phyloP scores from a whole-genome alignment of 2,797 vertebrate genomes.

The Chaetodon trifasciatus region DNA sequence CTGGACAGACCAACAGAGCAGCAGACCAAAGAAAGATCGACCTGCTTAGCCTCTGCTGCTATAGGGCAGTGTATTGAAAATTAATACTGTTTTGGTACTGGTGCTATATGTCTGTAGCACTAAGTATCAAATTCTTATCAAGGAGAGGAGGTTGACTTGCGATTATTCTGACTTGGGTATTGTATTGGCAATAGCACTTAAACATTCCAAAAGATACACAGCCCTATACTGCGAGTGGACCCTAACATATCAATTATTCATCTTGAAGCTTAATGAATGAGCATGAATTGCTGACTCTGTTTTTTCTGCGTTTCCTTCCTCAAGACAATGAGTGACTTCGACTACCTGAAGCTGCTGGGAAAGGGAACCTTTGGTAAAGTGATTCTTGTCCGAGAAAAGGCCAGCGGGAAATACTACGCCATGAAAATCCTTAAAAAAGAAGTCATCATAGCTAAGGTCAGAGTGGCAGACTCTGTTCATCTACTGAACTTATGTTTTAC shows the following conservation, averaged over 20 bases:
- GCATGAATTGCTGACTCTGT: neutral
- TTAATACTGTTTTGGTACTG: neutral
- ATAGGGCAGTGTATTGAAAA: neutral
- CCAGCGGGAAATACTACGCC: conserved; percentile 98
- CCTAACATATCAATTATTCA: neutral
- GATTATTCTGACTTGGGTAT: neutral
- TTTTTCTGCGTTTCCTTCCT: conserved; percentile 27
- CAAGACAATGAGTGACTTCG: conserved; percentile 99
- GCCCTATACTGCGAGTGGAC: no score
- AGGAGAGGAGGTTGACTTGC: neutral
- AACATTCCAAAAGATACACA: neutral
- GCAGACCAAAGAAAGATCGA: neutral
- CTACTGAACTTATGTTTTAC: neutral
- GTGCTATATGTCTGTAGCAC: no score
- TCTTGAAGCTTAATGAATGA: neutral
- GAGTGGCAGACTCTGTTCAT: neutral
- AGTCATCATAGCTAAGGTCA: conserved; percentile 98
- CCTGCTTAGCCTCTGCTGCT: neutral
- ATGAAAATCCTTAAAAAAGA: conserved; percentile 99
- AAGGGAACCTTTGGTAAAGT: conserved; percentile 99
- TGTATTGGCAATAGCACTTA: neutral
- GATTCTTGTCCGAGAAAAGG: conserved; percentile 97
- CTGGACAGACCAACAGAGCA: neutral
- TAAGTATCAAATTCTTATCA: neutral
- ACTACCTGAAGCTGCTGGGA: conserved; percentile 98